Percentiles rank a stretch among this genome's conserved stretches.
phyloP scores from a whole-genome alignment of 2,888 invertebrate genomes.

The Amorpha juglandis region DNA sequence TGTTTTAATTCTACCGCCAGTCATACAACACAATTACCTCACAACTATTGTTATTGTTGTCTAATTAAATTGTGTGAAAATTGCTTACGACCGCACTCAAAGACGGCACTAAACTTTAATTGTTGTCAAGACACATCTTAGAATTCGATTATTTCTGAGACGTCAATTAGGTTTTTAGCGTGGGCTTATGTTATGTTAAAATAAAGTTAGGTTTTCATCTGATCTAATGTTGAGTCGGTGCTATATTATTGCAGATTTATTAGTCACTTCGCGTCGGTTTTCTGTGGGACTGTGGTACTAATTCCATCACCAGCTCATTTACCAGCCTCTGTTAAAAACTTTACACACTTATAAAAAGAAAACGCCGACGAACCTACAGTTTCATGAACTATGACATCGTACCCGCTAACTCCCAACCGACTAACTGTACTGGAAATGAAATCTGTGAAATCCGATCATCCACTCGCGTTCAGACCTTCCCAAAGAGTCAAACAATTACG shows the following conservation, averaged over 20 bases:
- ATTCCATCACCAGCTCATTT: too few relatives aligned
- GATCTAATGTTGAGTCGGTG: too few relatives aligned
- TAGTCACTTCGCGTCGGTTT: too few relatives aligned
- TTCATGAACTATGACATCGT: background rate
- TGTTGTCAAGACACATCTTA: too few relatives aligned
- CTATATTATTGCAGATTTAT: too few relatives aligned
- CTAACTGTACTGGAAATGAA: background rate
- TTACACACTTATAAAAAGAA: background rate
- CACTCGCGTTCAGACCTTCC: background rate
- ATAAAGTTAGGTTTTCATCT: too few relatives aligned
- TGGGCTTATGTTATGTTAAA: too few relatives aligned
- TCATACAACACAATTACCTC: background rate
- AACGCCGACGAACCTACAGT: background rate
- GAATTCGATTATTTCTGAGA: too few relatives aligned
- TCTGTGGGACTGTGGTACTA: too few relatives aligned
- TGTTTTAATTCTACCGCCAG: background rate
- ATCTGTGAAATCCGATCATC: background rate
- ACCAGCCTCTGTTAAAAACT: too few relatives aligned
- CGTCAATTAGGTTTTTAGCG: too few relatives aligned
- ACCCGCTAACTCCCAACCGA: background rate
- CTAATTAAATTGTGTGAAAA: background rate
- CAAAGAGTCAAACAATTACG: slow-evolving; percentile 7
- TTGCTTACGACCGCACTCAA: background rate
- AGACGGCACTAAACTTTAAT: too few relatives aligned
- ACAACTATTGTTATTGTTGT: background rate